These are phyloP conservation scores for Drosophila emarginata DNA, from an alignment of 2,888 invertebrate species.

Conservation along the genomic window DNA sequence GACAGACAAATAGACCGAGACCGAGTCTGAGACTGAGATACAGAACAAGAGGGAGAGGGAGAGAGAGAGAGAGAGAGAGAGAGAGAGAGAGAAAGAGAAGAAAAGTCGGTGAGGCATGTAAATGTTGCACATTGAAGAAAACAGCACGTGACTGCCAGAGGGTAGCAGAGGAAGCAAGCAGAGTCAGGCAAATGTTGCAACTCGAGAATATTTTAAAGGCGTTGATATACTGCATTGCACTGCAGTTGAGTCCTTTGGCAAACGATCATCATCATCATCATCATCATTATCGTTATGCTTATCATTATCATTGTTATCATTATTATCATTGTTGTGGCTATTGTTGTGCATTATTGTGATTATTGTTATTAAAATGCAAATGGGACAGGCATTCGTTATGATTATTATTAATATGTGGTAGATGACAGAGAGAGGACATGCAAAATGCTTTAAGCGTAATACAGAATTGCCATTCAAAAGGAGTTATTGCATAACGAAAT, in stretches of 20 bases:
- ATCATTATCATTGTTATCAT: slow-evolving; percentile 50
- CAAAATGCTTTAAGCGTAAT: slow-evolving; percentile 64
- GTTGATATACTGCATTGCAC: slow-evolving; percentile 47
- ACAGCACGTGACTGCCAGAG: slow-evolving; percentile 33
- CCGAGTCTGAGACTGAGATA: not conserved
- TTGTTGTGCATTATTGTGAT: slow-evolving; percentile 58
- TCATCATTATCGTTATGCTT: slow-evolving; percentile 46
- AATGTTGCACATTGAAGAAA: slow-evolving; percentile 29
- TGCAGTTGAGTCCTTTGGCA: slow-evolving; percentile 15
- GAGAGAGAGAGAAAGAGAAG: no score
- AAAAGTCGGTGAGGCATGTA: slow-evolving; percentile 19
- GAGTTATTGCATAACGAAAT: slow-evolving; percentile 12
- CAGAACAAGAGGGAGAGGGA: not conserved
- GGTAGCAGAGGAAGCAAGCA: slow-evolving; percentile 7
- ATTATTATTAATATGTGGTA: slow-evolving; percentile 47
- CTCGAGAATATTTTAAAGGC: slow-evolving; percentile 16
- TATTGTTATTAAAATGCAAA: slow-evolving; percentile 76
- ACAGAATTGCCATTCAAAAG: slow-evolving; percentile 34
- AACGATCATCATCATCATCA: slow-evolving; percentile 35
- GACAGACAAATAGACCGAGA: not conserved
- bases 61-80: no score
- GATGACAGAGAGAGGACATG: slow-evolving; percentile 45
- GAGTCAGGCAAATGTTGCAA: not conserved
- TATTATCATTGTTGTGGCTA: slow-evolving; percentile 33
- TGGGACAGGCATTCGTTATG: slow-evolving; percentile 58